Base-by-base conservation (phyloP, 53 echinoderm and acorn worm genomes). In the Paelopatides confundens region DNA sequence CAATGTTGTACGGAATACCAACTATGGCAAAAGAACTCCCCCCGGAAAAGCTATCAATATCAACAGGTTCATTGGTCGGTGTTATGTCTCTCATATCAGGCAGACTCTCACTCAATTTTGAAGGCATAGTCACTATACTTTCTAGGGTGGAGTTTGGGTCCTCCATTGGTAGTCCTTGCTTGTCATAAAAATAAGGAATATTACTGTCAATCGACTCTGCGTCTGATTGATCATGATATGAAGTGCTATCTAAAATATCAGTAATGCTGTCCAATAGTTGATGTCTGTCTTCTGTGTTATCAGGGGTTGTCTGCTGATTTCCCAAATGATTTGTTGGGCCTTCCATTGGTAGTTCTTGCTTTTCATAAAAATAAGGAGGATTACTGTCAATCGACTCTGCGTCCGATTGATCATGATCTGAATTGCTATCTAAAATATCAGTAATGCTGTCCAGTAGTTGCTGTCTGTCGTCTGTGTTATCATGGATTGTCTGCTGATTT, bases 201-300 rank as follows among this genome's bases (percentile, higher is more conserved):
- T 74, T 18, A 74, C 74, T 74, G 18, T 39, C 74, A n/a, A 74
- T 74, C 40, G 74, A 74, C 23, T 74, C 74, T 11, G 74, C 37
- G 11, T 74, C 74, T 43, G 39, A 39, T 10, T 74, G 26, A 7
- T 40, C 40, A 15, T 74, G 6, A 40, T 24, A 18, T 4, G 5
- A 21, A 2, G 18, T 43, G 34, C 40, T 2, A 74, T 39, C 40
- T n/a, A 74, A 11, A 21, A 74, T 46, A 11, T 74, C 74, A 40
- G 46, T 28, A 15, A 74, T 74, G 5, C 37, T 46, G 28, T 74
- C 74, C 74, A 74, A 46, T 11, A 74, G 40, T 24, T 24, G 38
- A 23, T 35, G 37, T 36, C 28, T 74, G 40, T 74, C 39, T 46
- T 12, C 5, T 27, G 9, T 11, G 12, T 74, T 35, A 28, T 74